phyloP scores from a whole-genome alignment of 2,797 vertebrate species.

The Buphagus erythrorhynchus region DNA sequence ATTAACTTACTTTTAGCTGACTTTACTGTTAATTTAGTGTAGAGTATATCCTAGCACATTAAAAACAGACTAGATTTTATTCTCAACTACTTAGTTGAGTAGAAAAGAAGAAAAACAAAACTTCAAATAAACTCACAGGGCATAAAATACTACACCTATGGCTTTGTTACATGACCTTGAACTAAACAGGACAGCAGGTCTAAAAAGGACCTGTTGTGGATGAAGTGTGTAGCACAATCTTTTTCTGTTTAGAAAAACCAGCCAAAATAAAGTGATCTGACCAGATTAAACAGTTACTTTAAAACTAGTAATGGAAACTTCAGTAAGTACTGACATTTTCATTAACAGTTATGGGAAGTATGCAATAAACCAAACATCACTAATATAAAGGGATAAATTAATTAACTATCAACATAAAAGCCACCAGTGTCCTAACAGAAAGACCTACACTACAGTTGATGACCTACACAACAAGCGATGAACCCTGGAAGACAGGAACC shows the following conservation, averaged over 20 bases:
- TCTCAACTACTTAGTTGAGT: not conserved
- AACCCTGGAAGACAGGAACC: not conserved
- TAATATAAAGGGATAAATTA: not conserved
- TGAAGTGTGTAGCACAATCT: not conserved
- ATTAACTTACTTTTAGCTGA: not conserved
- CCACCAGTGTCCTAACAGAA: not conserved
- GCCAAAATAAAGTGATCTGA: not conserved
- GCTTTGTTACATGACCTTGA: not conserved
- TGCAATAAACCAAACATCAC: not conserved
- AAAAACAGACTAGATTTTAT: not conserved
- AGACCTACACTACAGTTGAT: not conserved
- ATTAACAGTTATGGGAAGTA: not conserved
- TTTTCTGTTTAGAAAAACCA: not conserved
- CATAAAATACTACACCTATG: not conserved
- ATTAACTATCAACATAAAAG: not conserved
- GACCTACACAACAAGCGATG: not conserved
- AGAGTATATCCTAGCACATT: not conserved
- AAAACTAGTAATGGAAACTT: not conserved
- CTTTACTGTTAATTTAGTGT: not conserved
- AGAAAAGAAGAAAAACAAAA: not conserved
- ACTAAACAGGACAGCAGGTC: not conserved
- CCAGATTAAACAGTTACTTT: not conserved
- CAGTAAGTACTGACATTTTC: not conserved
- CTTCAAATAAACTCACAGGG: not conserved
- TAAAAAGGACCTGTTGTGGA: not conserved